Base-by-base conservation (phyloP, 1,140 invertebrate species). In the Halesus radiatus region DNA sequence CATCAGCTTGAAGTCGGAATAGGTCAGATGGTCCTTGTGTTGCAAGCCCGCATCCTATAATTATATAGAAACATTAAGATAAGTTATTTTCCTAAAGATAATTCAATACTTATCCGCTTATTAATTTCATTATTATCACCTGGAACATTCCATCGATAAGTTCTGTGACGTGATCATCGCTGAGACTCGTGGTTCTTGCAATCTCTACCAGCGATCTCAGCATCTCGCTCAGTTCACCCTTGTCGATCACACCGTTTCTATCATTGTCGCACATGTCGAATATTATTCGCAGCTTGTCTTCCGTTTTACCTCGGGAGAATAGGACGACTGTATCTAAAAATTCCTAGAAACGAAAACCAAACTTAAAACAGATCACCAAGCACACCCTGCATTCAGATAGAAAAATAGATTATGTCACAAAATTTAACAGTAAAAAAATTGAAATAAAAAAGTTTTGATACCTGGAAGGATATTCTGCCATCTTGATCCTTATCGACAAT, bases 261-360 rank as follows among this genome's bases (percentile, higher is more conserved):
- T 99, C 97, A 83, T 98, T 96, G 86, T 99, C 98, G 86, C 98
- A 99, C 98, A 99, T 99, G 85, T 99, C 96, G 85, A 99, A 99
- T 78, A 99, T 96, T 29, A 99, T 98, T 16, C 98, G 91, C 15
- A 99, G 88, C 86, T 99, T 99, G 84, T 99, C 98, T 84, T 99
- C 97, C 4, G 97, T 97, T 84, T 96, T 96, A 0, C 98, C 98
- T 62, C 95, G 90, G 3, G 96, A 95, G 85, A 97, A 97, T 3
- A 99, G 89, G 0, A 98, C 94, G 1, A 99, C 97, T 0, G 98
- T 98, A 85, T 99, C 97, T 20, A 99, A 89, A 87, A 99, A 99
- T 90, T 99, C 98, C 92, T 94, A 84, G 18, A 87, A 86, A 66
- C 64, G 1, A 74, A 8, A 20, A 76, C 18, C 26, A 72, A 45